Conservation (phyloP, 2,113 vertebrate species). For the Oreotrochilus melanogaster region DNA sequence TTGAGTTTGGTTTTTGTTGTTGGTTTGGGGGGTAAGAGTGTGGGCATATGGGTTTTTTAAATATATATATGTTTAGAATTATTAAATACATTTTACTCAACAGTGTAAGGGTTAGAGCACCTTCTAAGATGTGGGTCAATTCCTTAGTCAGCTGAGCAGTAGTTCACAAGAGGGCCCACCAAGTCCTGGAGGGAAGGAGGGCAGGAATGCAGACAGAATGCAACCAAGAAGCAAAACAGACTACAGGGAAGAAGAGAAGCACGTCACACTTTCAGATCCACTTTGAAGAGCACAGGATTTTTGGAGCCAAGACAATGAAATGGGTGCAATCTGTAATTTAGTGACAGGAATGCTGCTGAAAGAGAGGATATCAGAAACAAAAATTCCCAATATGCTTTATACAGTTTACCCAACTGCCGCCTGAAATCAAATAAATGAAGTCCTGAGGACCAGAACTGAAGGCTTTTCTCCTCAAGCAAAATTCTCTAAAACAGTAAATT, state of each 20-base stretch:
- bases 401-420: neutral
- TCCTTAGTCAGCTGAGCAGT: accelerated
- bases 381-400: neutral
- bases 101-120: neutral
- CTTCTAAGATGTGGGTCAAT: neutral
- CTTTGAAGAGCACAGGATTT: neutral
- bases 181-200: neutral
- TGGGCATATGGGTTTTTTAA: neutral
- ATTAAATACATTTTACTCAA: neutral
- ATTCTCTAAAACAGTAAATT: neutral
- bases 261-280: neutral
- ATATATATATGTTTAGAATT: neutral
- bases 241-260: too few relatives aligned
- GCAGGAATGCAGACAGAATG: neutral
- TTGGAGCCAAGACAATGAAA: neutral
- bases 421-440: neutral
- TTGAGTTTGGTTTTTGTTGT: neutral
- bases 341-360: neutral
- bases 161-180: neutral
- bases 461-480: neutral
- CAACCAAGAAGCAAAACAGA: too few relatives aligned
- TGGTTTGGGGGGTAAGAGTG: too few relatives aligned
- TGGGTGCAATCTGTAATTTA: neutral
- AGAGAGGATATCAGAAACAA: neutral
- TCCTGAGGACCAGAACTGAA: neutral